Conservation (phyloP, 2,113 vertebrate genomes). For the Pseudorectes ferrugineus region DNA sequence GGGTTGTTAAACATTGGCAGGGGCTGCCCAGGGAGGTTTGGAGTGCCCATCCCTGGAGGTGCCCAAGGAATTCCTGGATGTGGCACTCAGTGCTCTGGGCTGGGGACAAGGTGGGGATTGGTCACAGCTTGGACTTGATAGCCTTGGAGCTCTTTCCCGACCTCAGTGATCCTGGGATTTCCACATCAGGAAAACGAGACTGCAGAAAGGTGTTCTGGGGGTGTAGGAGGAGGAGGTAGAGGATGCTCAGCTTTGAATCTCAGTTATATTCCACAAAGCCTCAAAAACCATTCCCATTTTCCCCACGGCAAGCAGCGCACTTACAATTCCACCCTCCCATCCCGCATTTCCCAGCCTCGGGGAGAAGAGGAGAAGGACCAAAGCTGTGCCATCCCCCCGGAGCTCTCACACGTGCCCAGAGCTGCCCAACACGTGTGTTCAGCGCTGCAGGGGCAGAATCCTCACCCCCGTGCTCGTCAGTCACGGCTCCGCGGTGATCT, state of each 20-base stretch:
- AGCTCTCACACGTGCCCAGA: rapidly evolving
- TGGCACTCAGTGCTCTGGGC: not conserved
- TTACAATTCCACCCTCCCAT: not conserved
- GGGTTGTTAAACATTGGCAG: too few species aligned
- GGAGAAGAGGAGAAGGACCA: not conserved
- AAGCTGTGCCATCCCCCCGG: rapidly evolving
- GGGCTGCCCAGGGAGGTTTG: not conserved
- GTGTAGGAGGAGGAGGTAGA: not conserved
- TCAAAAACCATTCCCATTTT: not conserved
- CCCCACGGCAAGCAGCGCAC: rapidly evolving
- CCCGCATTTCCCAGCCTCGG: not conserved
- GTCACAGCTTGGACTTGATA: rapidly evolving
- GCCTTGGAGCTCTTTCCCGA: rapidly evolving
- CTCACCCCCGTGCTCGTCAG: not conserved
- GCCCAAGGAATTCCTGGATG: not conserved
- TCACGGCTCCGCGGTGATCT: not conserved
- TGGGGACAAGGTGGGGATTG: not conserved
- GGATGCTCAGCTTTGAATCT: not conserved
- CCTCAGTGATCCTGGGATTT: rapidly evolving
- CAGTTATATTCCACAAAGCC: not conserved
- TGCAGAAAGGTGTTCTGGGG: not conserved
- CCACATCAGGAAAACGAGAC: not conserved
- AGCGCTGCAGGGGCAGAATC: not conserved
- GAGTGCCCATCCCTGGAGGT: not conserved
- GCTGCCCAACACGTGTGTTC: not conserved